Conservation (phyloP, 2,888 invertebrate genomes). For the Isoperla grammatica region DNA sequence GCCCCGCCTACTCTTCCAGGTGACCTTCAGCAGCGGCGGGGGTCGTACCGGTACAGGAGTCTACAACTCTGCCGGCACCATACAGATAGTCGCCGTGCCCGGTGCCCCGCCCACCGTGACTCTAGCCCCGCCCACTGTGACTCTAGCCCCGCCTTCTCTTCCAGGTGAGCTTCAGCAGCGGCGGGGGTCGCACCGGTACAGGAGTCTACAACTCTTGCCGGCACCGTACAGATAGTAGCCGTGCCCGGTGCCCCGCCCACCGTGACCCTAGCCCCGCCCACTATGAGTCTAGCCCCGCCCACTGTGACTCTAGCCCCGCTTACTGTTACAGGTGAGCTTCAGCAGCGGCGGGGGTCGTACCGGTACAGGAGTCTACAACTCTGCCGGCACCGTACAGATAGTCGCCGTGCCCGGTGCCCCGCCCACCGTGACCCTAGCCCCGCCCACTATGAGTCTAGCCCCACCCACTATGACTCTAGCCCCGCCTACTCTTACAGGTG, state of each 20-base stretch:
- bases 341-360: too few species aligned
- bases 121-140: conserved; percentile 64
- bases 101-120: conserved; percentile 36
- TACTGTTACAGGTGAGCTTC: too few species aligned
- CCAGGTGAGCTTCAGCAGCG: conserved; percentile 43
- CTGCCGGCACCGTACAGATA: too few species aligned
- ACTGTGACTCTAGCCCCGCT: too few species aligned
- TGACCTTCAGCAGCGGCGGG: conserved; percentile 41
- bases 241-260: conserved; percentile 32
- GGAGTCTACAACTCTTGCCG: too few species aligned
- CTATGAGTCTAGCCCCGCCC: too few species aligned
- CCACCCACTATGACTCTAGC: too few species aligned
- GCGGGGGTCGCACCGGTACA: conserved; percentile 37
- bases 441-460: too few species aligned
- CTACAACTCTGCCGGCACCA: conserved; percentile 16
- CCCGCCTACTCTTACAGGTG: conserved; percentile 37
- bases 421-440: too few species aligned
- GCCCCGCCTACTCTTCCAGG: too few species aligned
- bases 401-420: too few species aligned
- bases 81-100: conserved; percentile 9
- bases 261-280: conserved; percentile 54
- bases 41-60: conserved; percentile 38
- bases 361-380: too few species aligned
- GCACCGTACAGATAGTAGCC: conserved; percentile 13
- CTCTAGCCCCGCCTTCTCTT: conserved; percentile 64